phyloP scores from a whole-genome alignment of 2,113 vertebrate genomes.

The Phocoena sinus region DNA sequence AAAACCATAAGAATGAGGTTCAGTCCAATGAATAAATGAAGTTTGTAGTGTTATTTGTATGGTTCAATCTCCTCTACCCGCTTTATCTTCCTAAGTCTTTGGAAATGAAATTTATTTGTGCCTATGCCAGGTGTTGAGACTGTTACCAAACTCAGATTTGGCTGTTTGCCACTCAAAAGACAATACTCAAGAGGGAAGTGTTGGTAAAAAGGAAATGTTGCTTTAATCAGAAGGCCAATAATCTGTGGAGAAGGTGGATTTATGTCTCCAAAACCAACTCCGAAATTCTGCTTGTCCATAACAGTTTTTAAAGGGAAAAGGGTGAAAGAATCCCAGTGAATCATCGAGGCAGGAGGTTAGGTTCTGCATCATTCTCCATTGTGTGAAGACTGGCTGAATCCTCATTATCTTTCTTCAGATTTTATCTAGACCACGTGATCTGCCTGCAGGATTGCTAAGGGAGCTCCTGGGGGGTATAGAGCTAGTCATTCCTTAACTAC shows the following conservation, averaged over 20 bases:
- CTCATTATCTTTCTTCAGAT: not conserved
- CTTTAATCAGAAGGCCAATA: not conserved
- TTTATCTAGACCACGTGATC: not conserved
- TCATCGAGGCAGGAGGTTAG: not conserved
- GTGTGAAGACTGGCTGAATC: not conserved
- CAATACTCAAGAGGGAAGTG: not conserved
- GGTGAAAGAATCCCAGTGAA: not conserved
- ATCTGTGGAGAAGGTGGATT: not conserved
- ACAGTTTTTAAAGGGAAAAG: not conserved
- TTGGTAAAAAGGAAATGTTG: not conserved
- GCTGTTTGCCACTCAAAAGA: not conserved
- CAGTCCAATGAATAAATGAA: not conserved
- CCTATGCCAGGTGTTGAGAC: not conserved
- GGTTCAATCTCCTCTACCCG: not conserved
- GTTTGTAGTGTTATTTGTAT: not conserved
- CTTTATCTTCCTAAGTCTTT: not conserved
- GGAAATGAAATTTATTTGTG: constrained; percentile 23
- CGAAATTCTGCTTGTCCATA: not conserved
- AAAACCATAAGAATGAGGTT: not conserved
- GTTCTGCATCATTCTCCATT: not conserved
- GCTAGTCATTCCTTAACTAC: not conserved
- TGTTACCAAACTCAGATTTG: not conserved
- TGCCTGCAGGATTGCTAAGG: not conserved
- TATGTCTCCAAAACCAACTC: not conserved
- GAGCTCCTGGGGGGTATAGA: not conserved